Evolutionary conservation across 2,113 vertebrate genomes (phyloP).

Genomic region (Fukomys damarensis): DNA sequence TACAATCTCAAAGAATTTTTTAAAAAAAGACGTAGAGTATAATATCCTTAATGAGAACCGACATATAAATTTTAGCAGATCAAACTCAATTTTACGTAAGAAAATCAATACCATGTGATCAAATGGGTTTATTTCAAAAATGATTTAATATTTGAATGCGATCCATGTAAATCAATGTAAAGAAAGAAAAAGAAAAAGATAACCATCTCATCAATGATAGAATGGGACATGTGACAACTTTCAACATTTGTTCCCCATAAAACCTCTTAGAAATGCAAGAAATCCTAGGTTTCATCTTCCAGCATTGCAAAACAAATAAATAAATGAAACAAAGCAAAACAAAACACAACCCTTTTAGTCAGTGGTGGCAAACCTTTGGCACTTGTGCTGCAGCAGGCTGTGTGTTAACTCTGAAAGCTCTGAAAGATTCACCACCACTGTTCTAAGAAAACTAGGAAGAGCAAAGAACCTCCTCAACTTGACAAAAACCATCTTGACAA

Average conservation of each 20-base stretch:
- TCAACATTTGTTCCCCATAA: not conserved
- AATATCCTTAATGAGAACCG: not conserved
- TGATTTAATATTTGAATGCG: not conserved
- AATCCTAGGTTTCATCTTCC: not conserved
- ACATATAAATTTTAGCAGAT: not conserved
- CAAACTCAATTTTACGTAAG: not conserved
- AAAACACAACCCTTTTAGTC: not conserved
- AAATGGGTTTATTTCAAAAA: not conserved
- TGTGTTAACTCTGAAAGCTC: not conserved
- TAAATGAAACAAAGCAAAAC: not conserved
- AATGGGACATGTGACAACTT: not conserved
- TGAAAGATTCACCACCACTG: not conserved
- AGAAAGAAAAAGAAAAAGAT: not conserved
- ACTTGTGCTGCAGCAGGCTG: not conserved
- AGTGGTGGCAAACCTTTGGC: not conserved
- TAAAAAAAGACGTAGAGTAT: not conserved
- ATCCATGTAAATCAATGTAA: not conserved
- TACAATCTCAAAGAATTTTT: not conserved
- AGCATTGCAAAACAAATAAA: not conserved
- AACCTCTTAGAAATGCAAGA: not conserved
- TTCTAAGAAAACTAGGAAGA: not conserved
- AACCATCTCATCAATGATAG: not conserved
- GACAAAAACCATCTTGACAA: not conserved
- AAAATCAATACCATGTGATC: not conserved
- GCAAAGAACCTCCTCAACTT: not conserved